A percentile compares a stretch with the other conserved stretches of the same genome.
phyloP scores from a whole-genome alignment of 2,888 invertebrate species.

The Nysson spinosus region DNA sequence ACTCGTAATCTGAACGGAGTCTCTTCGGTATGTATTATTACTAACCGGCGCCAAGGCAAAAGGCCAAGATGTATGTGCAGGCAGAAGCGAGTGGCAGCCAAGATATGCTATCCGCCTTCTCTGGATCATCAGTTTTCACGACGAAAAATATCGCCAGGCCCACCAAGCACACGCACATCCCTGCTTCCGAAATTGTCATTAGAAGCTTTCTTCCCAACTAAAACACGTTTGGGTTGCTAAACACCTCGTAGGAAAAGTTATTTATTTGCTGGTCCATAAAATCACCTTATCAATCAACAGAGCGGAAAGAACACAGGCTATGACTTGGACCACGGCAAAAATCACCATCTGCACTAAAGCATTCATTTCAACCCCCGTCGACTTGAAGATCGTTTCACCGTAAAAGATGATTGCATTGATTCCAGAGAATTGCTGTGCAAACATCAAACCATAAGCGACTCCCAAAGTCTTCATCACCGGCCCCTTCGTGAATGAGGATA shows the following conservation, averaged over 20 bases:
- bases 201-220: slow-evolving; percentile 86
- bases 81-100: slow-evolving; percentile 76
- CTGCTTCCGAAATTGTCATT: slow-evolving; percentile 83
- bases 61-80: slow-evolving; percentile 76
- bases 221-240: no score
- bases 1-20: no score
- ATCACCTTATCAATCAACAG: slow-evolving; percentile 84
- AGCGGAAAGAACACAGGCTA: slow-evolving; percentile 85
- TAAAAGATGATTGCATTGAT: slow-evolving; percentile 91
- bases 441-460: slow-evolving; percentile 87
- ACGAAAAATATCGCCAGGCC: slow-evolving; percentile 84
- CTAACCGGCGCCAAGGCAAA: slow-evolving; percentile 75
- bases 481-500: slow-evolving; percentile 80
- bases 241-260: no score
- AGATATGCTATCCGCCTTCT: slow-evolving; percentile 62
- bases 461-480: slow-evolving; percentile 83
- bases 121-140: slow-evolving; percentile 55
- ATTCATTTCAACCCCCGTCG: slow-evolving; percentile 80
- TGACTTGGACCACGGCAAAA: slow-evolving; percentile 85
- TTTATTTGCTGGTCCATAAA: no score
- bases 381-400: slow-evolving; percentile 85
- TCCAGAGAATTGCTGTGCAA: slow-evolving; percentile 91
- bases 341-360: slow-evolving; percentile 43
- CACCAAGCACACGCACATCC: slow-evolving; percentile 85
- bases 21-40: slow-evolving; percentile 14